Percentiles rank a stretch among this genome's conserved stretches.
Conservation (phyloP, 2,888 invertebrate species). For the Sinhomidia bicolor region DNA sequence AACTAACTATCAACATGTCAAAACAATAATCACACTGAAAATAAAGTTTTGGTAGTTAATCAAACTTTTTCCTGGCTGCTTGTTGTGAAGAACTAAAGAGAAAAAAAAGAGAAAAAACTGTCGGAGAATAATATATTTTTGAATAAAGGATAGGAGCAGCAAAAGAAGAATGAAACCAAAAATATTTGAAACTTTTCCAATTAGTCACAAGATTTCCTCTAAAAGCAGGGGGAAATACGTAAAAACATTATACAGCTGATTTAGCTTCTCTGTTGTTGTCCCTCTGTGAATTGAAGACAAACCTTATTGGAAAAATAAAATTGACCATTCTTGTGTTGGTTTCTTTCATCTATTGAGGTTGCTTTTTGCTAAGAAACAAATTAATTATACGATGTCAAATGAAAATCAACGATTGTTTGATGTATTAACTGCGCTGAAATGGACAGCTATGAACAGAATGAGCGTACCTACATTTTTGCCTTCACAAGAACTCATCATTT, state of each 20-base stretch:
- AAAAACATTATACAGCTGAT: too few species aligned
- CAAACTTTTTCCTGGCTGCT: conserved; percentile 27
- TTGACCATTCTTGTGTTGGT: too few species aligned
- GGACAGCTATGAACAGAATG: background rate
- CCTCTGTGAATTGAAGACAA: too few species aligned
- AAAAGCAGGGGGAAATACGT: too few species aligned
- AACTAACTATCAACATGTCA: conserved; percentile 53
- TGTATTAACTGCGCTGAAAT: background rate
- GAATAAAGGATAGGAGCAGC: too few species aligned
- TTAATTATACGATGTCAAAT: conserved; percentile 48
- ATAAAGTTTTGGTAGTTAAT: conserved; percentile 49
- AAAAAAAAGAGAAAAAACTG: too few species aligned
- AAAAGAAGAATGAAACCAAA: too few species aligned
- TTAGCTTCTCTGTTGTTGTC: too few species aligned
- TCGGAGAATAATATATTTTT: too few species aligned
- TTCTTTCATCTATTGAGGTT: too few species aligned
- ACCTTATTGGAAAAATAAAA: background rate
- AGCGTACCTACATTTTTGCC: background rate
- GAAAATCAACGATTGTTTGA: conserved; percentile 23
- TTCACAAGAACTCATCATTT: background rate
- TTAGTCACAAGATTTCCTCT: too few species aligned
- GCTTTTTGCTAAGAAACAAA: conserved; percentile 6
- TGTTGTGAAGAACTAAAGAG: background rate
- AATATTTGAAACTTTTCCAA: too few species aligned
- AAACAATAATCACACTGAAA: conserved; percentile 35